A percentile compares a stretch with the other conserved stretches of the same genome.
These are phyloP conservation scores for Neocrepidodera transversa DNA, from an alignment of 2,888 invertebrate species.

Conservation along the genomic window DNA sequence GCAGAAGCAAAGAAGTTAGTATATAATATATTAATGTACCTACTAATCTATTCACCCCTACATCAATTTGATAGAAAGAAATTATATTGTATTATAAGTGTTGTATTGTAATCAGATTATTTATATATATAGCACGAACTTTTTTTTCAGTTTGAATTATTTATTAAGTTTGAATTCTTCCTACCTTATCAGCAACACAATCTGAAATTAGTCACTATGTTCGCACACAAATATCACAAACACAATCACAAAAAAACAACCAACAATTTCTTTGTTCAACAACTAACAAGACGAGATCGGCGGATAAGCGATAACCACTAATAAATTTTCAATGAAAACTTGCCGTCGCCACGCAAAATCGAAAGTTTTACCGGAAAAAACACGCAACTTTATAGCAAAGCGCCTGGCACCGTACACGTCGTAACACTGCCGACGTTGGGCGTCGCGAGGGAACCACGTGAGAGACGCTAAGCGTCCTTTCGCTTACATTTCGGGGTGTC, in stretches of 20 bases:
- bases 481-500: constrained; percentile 14
- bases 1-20: too few relatives aligned
- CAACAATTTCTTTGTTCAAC: background rate
- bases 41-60: too few relatives aligned
- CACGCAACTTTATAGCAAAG: constrained; percentile 20
- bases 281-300: background rate
- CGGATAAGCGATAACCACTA: background rate
- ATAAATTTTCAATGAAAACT: constrained; percentile 17
- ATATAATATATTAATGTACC: too few relatives aligned
- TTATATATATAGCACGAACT: too few relatives aligned
- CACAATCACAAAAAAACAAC: constrained; percentile 18
- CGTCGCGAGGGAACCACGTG: constrained; percentile 30
- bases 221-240: constrained; percentile 9
- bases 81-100: too few relatives aligned
- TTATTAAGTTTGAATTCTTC: too few relatives aligned
- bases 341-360: constrained; percentile 23
- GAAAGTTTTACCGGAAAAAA: constrained; percentile 24
- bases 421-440: constrained; percentile 29
- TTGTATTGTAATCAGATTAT: too few relatives aligned
- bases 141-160: too few relatives aligned
- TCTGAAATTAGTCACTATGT: constrained; percentile 1
- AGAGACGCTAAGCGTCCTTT: constrained; percentile 26
- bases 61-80: too few relatives aligned
- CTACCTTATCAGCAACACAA: constrained; percentile 4
- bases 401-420: constrained; percentile 32